Evolutionary conservation across 2,797 vertebrate species (phyloP).

Genomic region (Cuculus canorus): DNA sequence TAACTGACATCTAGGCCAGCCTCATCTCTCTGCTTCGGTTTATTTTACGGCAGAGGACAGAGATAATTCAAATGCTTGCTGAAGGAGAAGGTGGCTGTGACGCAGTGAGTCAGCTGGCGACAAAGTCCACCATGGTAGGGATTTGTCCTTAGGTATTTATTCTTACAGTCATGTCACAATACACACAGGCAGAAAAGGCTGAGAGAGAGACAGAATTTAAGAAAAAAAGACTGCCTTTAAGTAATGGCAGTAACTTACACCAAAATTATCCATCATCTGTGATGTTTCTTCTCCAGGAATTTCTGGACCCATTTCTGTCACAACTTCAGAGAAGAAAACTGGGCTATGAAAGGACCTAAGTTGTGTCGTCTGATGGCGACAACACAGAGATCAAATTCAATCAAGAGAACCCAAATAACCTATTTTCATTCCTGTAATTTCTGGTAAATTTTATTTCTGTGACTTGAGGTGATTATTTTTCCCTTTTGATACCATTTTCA

Average conservation of each 20-base stretch:
- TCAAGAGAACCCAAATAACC: conserved; percentile 7
- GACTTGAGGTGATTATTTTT: conserved; percentile 66
- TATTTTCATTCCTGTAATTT: conserved; percentile 32
- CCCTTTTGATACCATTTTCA: conserved; percentile 68
- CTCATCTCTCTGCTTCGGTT: not conserved
- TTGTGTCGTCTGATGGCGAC: not conserved
- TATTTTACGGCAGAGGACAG: not conserved
- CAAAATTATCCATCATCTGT: conserved; percentile 32
- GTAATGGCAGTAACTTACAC: not conserved
- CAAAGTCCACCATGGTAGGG: not conserved
- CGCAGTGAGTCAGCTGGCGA: not conserved
- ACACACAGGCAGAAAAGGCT: not conserved
- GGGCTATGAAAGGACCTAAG: not conserved
- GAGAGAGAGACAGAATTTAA: not conserved
- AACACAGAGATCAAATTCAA: conserved; percentile 41
- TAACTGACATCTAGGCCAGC: not conserved
- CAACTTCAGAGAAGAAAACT: conserved; percentile 16
- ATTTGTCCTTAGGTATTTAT: not conserved
- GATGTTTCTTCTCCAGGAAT: conserved; percentile 25
- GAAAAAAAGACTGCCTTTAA: not conserved
- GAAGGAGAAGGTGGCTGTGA: not conserved
- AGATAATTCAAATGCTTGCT: not conserved
- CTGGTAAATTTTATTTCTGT: conserved; percentile 61
- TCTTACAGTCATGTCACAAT: not conserved
- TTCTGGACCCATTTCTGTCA: conserved; percentile 39